Evolutionary conservation across 2,113 vertebrate genomes (phyloP).

Genomic region (Ctenodactylus gundi): DNA sequence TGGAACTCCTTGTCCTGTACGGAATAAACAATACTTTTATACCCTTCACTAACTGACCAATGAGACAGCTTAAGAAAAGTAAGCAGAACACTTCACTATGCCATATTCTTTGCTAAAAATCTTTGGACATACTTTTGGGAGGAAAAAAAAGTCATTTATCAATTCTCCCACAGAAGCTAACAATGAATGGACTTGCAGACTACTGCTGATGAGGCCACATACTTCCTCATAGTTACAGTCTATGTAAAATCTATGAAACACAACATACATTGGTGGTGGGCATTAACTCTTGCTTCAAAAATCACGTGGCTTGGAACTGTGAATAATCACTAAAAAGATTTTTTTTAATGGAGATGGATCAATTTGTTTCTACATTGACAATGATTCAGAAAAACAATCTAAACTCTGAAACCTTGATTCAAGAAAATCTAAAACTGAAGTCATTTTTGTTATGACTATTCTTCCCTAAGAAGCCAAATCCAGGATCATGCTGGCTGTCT

Average conservation of each 20-base stretch:
- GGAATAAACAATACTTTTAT: neutral
- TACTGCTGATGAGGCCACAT: fast-evolving
- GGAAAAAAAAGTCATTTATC: neutral
- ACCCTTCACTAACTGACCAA: neutral
- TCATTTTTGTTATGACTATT: constrained; percentile 14
- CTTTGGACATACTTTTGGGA: neutral
- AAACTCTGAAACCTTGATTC: no score
- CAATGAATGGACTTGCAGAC: neutral
- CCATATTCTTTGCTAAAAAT: neutral
- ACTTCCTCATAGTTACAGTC: neutral
- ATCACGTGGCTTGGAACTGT: neutral
- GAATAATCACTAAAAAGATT: neutral
- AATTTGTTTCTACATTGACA: neutral
- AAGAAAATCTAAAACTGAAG: neutral
- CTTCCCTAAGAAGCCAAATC: neutral
- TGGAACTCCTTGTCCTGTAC: neutral
- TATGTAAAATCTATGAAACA: neutral
- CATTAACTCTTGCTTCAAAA: neutral
- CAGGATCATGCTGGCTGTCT: neutral
- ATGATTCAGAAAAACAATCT: neutral
- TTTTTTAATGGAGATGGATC: neutral
- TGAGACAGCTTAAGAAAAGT: neutral
- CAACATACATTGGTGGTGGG: no score
- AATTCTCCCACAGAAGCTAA: neutral
- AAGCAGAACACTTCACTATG: neutral